Conservation (phyloP, 2,113 vertebrate species). For the Kryptolebias marmoratus region DNA sequence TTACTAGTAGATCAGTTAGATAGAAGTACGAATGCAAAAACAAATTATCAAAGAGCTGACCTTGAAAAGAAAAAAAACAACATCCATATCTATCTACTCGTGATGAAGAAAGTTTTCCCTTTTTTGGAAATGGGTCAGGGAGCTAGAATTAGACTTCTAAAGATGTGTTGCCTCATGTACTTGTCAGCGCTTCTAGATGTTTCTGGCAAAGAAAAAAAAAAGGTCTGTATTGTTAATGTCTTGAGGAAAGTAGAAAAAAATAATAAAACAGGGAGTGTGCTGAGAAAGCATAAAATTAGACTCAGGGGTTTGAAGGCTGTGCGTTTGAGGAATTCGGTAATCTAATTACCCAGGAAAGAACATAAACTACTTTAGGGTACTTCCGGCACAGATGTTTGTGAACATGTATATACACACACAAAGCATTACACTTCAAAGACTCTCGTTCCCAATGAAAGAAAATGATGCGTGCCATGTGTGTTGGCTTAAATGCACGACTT, state of each 20-base stretch:
- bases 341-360: constrained; percentile 75
- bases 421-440: constrained; percentile 66
- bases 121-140: constrained; percentile 69
- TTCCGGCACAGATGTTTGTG: constrained; percentile 57
- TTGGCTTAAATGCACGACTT: constrained; percentile 56
- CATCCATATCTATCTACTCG: constrained; percentile 1
- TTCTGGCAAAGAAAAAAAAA: constrained; percentile 57
- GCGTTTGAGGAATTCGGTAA: constrained; percentile 75
- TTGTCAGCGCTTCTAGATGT: constrained; percentile 57
- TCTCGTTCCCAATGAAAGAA: constrained; percentile 44
- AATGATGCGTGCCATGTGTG: constrained; percentile 39
- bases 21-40: constrained; percentile 20
- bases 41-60: constrained; percentile 33
- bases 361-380: constrained; percentile 70
- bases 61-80: constrained; percentile 24
- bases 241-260: constrained; percentile 69
- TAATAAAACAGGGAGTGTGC: constrained; percentile 60
- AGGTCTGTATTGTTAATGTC: constrained; percentile 63
- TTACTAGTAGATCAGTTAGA: constrained; percentile 47
- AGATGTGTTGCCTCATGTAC: constrained; percentile 30
- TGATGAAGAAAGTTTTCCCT: constrained; percentile 31
- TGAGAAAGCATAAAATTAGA: constrained; percentile 74
- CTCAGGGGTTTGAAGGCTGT: constrained; percentile 55
- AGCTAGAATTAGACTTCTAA: constrained; percentile 58
- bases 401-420: constrained; percentile 23